Conservation (phyloP, 1,140 invertebrate species). For the Brachionus plicatilis region DNA sequence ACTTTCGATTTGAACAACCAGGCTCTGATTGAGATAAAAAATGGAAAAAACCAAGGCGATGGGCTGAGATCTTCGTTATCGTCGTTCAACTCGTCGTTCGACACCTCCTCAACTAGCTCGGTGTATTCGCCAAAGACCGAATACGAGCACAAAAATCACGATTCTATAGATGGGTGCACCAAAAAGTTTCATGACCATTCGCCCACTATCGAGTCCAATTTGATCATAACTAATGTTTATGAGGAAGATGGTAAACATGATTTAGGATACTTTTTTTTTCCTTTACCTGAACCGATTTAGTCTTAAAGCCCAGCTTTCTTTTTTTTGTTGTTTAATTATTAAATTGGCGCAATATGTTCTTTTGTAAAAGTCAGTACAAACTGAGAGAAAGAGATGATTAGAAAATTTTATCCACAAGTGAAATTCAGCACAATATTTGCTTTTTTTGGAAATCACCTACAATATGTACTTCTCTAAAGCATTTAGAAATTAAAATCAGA, state of each 20-base stretch:
- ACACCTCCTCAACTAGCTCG: background rate
- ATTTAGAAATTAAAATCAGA: no score
- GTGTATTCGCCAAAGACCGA: background rate
- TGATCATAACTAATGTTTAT: constrained; percentile 32
- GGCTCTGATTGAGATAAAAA: constrained; percentile 6
- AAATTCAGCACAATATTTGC: no score
- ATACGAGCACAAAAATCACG: background rate
- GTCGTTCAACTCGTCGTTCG: constrained; percentile 5
- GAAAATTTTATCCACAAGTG: no score
- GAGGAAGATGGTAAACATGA: constrained; percentile 20
- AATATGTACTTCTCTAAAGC: no score
- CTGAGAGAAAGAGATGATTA: background rate
- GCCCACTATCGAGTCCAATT: constrained; percentile 7
- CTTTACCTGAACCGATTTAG: background rate
- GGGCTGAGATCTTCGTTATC: background rate
- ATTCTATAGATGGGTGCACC: background rate
- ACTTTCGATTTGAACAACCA: constrained; percentile 19
- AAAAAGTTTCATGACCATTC: background rate
- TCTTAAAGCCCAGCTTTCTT: background rate
- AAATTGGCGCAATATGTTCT: background rate
- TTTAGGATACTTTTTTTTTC: background rate
- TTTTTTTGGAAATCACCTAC: no score
- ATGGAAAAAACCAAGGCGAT: background rate
- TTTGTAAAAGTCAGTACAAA: no score
- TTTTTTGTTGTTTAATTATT: background rate